Evolutionary conservation across 2,888 invertebrate species (phyloP), one percentile per base, ranked within the genome.

Genomic region (Tetranychus piercei): DNA sequence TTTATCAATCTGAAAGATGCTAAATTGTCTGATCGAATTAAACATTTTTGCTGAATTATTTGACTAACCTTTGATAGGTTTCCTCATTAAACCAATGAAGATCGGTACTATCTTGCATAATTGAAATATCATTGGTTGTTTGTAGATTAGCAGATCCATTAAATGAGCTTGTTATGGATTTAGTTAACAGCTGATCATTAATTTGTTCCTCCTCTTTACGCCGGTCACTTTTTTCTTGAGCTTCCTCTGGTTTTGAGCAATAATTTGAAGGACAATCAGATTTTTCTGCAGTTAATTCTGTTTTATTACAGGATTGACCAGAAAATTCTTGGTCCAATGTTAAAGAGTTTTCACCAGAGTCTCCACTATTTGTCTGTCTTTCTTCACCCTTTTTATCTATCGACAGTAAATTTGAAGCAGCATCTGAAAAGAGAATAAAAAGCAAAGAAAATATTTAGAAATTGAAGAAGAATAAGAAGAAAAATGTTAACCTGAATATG

Each of bases 41-140:
- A 55, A 15, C 15, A 15, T 9, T 15, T 55, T 55, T 55, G 55
- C 11, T 55, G 9, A 55, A 15, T 55, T 55, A 1, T 15, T 55
- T 6, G 55, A 55, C 9, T 55, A 15, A 55, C 55, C 55, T 55
- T 55, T 55, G 55, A 55, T 55, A 55, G 55, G 55, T 55, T 69
- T 71, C 82, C 90, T 87, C 74, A 20, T 71, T 72, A 44, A 43
- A 74, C 74, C 74, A 74, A 44, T 74, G 74, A 64, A 74, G 72
- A 65, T 71, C 74, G 20, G 22, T 44, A 74, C 74, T 74, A 23
- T 74, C 74, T 43, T 74, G 71, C 43, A 72, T 65, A n/a, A 71
- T 18, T 43, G 72, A 74, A n/a, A 72, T 72, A 15, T 72, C 65
- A 44, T 70, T 69, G 69, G 55, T 55, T 9, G 15, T 55, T 55